Evolutionary conservation across 1,140 invertebrate genomes (phyloP).

Genomic region (Apis florea): DNA sequence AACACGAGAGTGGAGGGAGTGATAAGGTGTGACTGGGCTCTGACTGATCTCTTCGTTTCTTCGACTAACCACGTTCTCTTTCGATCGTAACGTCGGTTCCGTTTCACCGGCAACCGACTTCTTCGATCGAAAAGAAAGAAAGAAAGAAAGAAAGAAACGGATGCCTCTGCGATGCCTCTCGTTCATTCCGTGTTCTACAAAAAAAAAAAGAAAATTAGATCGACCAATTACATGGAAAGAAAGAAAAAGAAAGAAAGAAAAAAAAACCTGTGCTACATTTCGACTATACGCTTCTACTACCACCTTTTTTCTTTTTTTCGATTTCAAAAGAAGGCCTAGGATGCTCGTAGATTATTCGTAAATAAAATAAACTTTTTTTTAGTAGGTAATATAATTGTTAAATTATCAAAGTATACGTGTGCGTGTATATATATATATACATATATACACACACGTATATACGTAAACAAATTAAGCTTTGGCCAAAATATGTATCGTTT

Average conservation of each 20-base stretch:
- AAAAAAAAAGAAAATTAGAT: slow-evolving; percentile 16
- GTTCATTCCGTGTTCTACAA: slow-evolving; percentile 28
- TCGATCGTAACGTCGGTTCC: slow-evolving; percentile 37
- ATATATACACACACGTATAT: background rate
- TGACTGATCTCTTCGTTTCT: slow-evolving; percentile 20
- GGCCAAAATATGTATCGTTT: slow-evolving; percentile 32
- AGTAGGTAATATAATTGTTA: slow-evolving; percentile 40
- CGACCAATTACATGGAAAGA: slow-evolving; percentile 40
- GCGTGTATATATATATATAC: slow-evolving; percentile 8
- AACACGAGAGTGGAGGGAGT: slow-evolving; percentile 51
- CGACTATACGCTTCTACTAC: slow-evolving; percentile 52
- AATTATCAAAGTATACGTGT: slow-evolving; percentile 12
- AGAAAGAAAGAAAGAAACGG: background rate
- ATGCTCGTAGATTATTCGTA: slow-evolving; percentile 76
- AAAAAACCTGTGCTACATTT: slow-evolving; percentile 51
- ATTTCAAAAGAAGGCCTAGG: slow-evolving; percentile 70
- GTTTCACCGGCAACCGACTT: slow-evolving; percentile 22
- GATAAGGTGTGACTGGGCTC: no score
- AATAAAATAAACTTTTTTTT: slow-evolving; percentile 44
- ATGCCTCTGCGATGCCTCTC: slow-evolving; percentile 35
- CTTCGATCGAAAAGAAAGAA: slow-evolving; percentile 10
- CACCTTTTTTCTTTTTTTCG: slow-evolving; percentile 12
- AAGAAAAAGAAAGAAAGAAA: slow-evolving; percentile 8
- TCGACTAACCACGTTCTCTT: slow-evolving; percentile 47
- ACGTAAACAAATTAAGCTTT: slow-evolving; percentile 22